Base-by-base conservation (phyloP, 2,113 vertebrate genomes). In the Macheiramphus alcinus region DNA sequence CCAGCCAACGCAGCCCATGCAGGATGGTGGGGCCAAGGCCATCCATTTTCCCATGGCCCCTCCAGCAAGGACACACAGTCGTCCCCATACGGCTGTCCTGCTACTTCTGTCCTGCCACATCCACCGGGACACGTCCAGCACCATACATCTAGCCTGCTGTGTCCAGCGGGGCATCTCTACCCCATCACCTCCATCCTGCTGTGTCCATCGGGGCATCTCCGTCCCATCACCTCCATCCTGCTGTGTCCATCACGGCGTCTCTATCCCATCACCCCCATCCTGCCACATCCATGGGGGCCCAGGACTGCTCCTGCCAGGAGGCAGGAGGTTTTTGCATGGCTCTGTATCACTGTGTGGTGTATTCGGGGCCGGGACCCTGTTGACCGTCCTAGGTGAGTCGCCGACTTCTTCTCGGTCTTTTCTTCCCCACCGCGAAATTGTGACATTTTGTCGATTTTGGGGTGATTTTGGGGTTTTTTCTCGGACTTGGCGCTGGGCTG, bases 331-430 rank as follows among this genome's bases (percentile, higher is more conserved):
- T 97, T 97, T 96, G 96, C 31, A 80, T 2, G 2, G 81, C 80
- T 3, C 3, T 81, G 45, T 95, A 40, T 86, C 95, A 97, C 91
- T 61, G 94, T 97, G 97, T 65, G 7, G 38, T 31, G 0, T 50
- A 8, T 97, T 98, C 1, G 93, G 97, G 0, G 0, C 3, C 0
- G 97, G 98, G 48, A 98, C 98, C 50, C 0, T 0, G 1, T 0
- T 98, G 94, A 97, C 61, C 0, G 36, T 98, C 86, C 0, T 15
- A 3, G 79, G 97, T 98, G 76, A 98, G 97, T 98, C 62, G 55
- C 66, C 32, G 9, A 8, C 62, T 73, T 74, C 55, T 29, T 84
- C 50, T 84, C 73, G 5, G 73, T 67, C 95, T 84, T 92, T 48
- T 83, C 20, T 45, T 90, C 56, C 25, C 61, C 34, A 8, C 40